Percentiles rank a stretch among this genome's conserved stretches.
Conservation (phyloP, 2,797 vertebrate genomes). For the Ctenosaura bakeri region DNA sequence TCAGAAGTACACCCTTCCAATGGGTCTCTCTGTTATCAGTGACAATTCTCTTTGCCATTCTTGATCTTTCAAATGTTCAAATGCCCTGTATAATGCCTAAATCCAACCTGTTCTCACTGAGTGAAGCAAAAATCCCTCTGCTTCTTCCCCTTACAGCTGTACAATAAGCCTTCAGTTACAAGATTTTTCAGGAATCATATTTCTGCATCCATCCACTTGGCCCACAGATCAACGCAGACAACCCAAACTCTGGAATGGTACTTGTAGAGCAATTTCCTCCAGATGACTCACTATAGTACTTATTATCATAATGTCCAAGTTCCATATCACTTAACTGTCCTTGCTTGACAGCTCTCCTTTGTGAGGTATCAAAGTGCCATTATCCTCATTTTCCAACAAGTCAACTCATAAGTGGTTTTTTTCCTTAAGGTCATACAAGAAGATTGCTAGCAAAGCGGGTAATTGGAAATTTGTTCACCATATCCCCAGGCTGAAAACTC, state of each 20-base stretch:
- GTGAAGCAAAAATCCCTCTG: not conserved
- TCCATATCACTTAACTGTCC: slow-evolving; percentile 30
- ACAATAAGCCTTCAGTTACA: not conserved
- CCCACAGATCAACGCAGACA: slow-evolving; percentile 16
- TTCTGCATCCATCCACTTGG: not conserved
- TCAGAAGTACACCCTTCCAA: not conserved
- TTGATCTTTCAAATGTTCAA: not conserved
- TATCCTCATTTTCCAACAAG: slow-evolving; percentile 39
- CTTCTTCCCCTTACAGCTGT: not conserved
- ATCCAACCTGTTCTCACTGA: not conserved
- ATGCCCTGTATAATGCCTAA: not conserved
- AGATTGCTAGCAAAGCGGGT: slow-evolving; percentile 40
- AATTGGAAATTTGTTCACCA: slow-evolving; percentile 42
- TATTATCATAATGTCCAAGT: slow-evolving; percentile 33
- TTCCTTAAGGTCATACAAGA: slow-evolving; percentile 33
- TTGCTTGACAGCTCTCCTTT: slow-evolving; percentile 36
- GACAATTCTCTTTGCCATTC: not conserved
- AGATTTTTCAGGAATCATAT: not conserved
- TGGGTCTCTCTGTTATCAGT: not conserved
- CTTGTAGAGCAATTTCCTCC: slow-evolving; percentile 18
- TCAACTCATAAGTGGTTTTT: slow-evolving; percentile 22
- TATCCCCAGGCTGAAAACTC: slow-evolving; percentile 36
- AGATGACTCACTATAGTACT: slow-evolving; percentile 14
- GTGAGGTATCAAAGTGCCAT: slow-evolving; percentile 32
- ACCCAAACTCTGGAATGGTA: not conserved